Evolutionary conservation across 2,888 invertebrate species (phyloP), one percentile per base, ranked within the genome.

Genomic region (Seira musarum): DNA sequence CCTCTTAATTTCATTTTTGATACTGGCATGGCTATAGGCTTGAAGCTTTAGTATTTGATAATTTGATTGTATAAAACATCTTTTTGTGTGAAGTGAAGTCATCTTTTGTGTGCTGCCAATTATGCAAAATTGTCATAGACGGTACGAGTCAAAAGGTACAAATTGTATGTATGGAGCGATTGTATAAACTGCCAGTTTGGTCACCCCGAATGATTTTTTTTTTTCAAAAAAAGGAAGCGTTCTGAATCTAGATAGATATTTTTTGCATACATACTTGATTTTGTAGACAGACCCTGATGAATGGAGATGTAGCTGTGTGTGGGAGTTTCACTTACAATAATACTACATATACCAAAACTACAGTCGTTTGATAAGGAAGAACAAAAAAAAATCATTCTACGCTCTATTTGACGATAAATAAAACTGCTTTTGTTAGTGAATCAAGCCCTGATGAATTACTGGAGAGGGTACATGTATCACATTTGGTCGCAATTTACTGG

Each of bases 381-480:
- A 13, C 6, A 53, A 53, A 53, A 53, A 53, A 17, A 15, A 53
- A 13, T n/a, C 53, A 13, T n/a, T 53, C 30, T 30, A 30, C 30
- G 8, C 8, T n/a, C n/a, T n/a, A n/a, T n/a, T n/a, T n/a, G n/a
- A 30, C 30, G 30, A 30, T 30, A 30, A 30, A 30, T 30, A 8
- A 30, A 30, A n/a, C 13, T 53, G 53, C 13, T 53, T 53, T 53
- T 53, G 53, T 53, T 53, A 46, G 46, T 46, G 30, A 74, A 35
- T 35, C 30, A 76, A 76, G 76, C 69, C 76, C 76, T 76, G 69
- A 61, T 70, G 13, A 53, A 53, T 77, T 77, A 70, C 70, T 77
- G 77, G 77, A 77, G 76, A 69, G 64, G 76, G 63, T 76, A 69
- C 69, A 69, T 64, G 30, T 77, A 77, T 77, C 77, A 77, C 77